Evolutionary conservation across 2,797 vertebrate species (phyloP).

Genomic region (Premnoplex brunnescens): DNA sequence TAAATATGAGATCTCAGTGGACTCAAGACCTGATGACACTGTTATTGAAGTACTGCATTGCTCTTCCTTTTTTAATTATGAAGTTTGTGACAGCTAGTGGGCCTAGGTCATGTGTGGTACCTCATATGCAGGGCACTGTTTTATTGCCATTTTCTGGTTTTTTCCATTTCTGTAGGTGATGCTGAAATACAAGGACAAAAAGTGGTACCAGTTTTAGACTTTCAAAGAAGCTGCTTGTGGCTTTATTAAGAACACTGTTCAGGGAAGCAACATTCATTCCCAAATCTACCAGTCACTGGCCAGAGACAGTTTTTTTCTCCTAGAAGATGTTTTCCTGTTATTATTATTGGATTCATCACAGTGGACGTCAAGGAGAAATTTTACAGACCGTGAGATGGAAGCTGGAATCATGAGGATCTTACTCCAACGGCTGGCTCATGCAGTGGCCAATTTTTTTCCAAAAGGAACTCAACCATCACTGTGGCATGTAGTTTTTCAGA

Average conservation of each 20-base stretch:
- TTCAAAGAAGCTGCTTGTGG: conserved; percentile 41
- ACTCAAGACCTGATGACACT: neutral
- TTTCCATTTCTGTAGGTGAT: conserved; percentile 84
- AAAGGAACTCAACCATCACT: conserved; percentile 67
- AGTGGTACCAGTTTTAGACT: conserved; percentile 98
- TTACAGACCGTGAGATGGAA: conserved; percentile 17
- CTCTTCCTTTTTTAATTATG: neutral
- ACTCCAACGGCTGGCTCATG: conserved; percentile 26
- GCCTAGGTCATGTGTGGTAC: neutral
- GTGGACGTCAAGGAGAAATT: conserved; percentile 43
- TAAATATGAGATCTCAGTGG: neutral
- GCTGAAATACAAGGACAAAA: conserved; percentile 99
- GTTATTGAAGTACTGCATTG: neutral
- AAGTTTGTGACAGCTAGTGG: neutral
- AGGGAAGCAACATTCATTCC: conserved; percentile 71
- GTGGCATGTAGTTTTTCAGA: conserved; percentile 73
- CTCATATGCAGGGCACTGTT: neutral
- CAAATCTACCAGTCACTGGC: conserved; percentile 59
- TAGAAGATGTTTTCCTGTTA: conserved; percentile 65
- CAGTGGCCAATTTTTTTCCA: conserved; percentile 18
- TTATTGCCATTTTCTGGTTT: conserved; percentile 14
- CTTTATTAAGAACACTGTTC: conserved; percentile 64
- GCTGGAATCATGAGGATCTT: conserved; percentile 3
- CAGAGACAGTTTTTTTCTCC: conserved; percentile 72
- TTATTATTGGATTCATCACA: conserved; percentile 50